Base-by-base conservation (phyloP, 23 tunicate species). In the Pegea sp. region DNA sequence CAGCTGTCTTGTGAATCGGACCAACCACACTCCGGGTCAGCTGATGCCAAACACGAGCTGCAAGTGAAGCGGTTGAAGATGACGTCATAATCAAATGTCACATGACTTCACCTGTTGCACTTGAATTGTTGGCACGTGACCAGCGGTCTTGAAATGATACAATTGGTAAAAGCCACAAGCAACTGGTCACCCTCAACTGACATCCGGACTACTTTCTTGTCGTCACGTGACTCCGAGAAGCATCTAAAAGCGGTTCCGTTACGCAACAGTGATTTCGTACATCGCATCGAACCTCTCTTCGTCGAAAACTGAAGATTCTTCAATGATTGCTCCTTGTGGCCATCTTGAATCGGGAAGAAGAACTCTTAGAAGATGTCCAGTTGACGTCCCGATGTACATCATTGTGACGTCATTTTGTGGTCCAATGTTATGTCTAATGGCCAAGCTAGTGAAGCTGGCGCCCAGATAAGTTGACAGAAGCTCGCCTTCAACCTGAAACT, bases 11-110 rank as follows among this genome's bases (percentile, higher is more conserved):
- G 22, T 0, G 57, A 28, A 16, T 64, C 78, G 59, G 61, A 64
- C 93, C 93, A 79, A 13, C 79, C 93, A 48, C 93, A 79, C 48
- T 79, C 71, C 20, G 93, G 93, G 46, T 79, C 78, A 3, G 78
- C 78, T 1, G 93, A 71, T 7, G 42, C 65, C 19, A 79, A 25
- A 44, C 93, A 79, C 1, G 77, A 34, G 19, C 73, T 69, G n/a
- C n/a, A n/a, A n/a, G n/a, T n/a, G n/a, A n/a, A n/a, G n/a, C n/a
- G n/a, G n/a, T n/a, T n/a, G n/a, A n/a, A n/a, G n/a, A n/a, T n/a
- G n/a, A n/a, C n/a, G n/a, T n/a, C n/a, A n/a, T n/a, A n/a, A n/a
- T n/a, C n/a, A n/a, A n/a, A n/a, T n/a, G n/a, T n/a, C n/a, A n/a
- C n/a, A n/a, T n/a, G n/a, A n/a, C n/a, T n/a, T n/a, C n/a, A n/a